Base-by-base conservation (phyloP, 2,888 invertebrate species). In the Neoscelio sp. region DNA sequence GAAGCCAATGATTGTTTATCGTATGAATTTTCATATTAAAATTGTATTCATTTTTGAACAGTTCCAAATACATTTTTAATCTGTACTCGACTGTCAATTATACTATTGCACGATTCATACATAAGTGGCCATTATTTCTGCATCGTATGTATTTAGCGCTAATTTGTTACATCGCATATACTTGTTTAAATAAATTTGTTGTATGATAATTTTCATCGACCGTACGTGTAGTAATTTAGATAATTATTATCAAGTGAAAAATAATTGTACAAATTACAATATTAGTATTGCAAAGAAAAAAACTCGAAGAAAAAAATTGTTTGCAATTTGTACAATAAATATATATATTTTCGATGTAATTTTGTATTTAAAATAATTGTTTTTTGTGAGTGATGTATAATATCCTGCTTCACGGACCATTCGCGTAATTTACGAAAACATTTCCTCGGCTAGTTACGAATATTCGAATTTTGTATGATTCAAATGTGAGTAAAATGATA, bases 401-500 rank as follows among this genome's bases (percentile, higher is more conserved):
- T 44, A 23, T 44, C 23, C 12, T 23, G n/a, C 20, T 20, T 12
- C 44, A 10, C 23, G 23, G 23, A 44, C 10, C 12, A 12, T 44
- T 23, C 10, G 20, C 44, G 23, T 1, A 40, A 40, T 17, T 40
- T 18, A 18, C 40, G 18, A 40, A 18, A 18, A 18, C 17, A 7
- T 40, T 40, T 40, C n/a, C 40, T 40, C 40, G 8, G 12, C 33
- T 5, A 38, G 38, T 38, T 38, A 38, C 6, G 38, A 40, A 17
- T 44, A 44, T 44, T 44, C 23, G n/a, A 48, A 30, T 48, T 46
- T 30, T 48, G 48, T 48, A 30, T 30, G 17, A 48, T 48, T 48
- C 48, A 48, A 8, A n/a, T 15, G n/a, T 8, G 28, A 26, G 17
- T 30, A 28, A 48, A 13, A 30, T 48, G 15, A 48, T n/a, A 13